Base-by-base conservation (phyloP, 2,888 invertebrate genomes). In the Apamea sordens region DNA sequence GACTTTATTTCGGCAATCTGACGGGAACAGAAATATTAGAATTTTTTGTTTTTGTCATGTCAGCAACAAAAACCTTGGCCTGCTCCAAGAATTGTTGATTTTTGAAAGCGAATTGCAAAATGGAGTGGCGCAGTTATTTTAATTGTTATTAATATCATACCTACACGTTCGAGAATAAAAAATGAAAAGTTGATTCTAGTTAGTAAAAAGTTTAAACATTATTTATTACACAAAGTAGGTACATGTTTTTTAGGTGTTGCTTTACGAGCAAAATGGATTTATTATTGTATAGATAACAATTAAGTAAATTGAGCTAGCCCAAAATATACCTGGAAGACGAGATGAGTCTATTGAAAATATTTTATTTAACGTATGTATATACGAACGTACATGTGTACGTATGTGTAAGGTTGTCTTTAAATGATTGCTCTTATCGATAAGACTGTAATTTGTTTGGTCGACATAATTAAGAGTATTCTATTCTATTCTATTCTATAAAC, bases 61-160 rank as follows among this genome's bases (percentile, higher is more conserved):
- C 36, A 69, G 44, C 76, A 65, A 74, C 65, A 76, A 75, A 81
- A 87, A 41, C 88, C 88, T 88, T 88, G 88, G 83, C 88, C 76
- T 63, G 77, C 74, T 85, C 71, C 75, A 84, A 88, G 79, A 80
- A 83, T 71, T 80, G 72, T 85, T 74, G 67, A 73, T 82, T 82
- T 88, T 77, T 71, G 86, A 88, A 87, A 88, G 80, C 74, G 74
- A 73, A 78, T 88, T 88, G 77, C 80, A 76, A 87, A 88, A 87
- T 71, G 5, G 15, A 79, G 41, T 81, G 67, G 50, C 73, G 77
- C 76, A 74, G 68, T 67, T 80, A 77, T 68, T 80, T 69, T 70
- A 59, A 77, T 85, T 77, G 76, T 67, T 71, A 53, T 64, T 65
- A 47, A 61, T 76, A 56, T 72, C 36, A 28, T 61, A 73, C 41